Evolutionary conservation across 2,797 vertebrate species (phyloP).

Genomic region (Lepilemur ruficaudatus): DNA sequence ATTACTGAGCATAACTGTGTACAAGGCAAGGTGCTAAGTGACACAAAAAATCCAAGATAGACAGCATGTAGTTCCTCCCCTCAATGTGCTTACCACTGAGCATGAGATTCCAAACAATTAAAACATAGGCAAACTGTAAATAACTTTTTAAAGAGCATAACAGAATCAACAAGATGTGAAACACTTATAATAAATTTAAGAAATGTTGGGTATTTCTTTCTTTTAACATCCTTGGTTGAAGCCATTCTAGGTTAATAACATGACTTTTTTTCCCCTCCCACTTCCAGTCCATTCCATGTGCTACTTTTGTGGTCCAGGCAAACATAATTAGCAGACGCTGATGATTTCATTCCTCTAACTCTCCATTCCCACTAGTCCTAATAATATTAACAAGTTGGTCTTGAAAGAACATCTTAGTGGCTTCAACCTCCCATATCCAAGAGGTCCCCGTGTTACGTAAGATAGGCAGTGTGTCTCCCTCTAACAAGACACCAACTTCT

Average conservation of each 20-base stretch:
- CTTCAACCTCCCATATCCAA: not conserved
- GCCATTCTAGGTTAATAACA: not conserved
- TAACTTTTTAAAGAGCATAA: not conserved
- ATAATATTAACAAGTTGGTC: constrained; percentile 18
- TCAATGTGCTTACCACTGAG: not conserved
- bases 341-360: not conserved
- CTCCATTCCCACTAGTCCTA: not conserved
- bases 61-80: not conserved
- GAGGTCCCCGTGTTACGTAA: not conserved
- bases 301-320: constrained; percentile 5
- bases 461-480: not conserved
- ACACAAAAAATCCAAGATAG: not conserved
- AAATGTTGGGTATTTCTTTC: not conserved
- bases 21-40: not conserved
- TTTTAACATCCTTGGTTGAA: constrained; percentile 6
- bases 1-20: not conserved
- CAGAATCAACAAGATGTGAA: not conserved
- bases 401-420: constrained; percentile 23
- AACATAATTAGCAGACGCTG: constrained; percentile 16
- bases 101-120: not conserved
- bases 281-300: not conserved
- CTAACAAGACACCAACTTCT: not conserved
- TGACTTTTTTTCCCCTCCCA: not conserved
- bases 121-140: not conserved
- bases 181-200: not conserved